Conservation (phyloP, 1,140 invertebrate species). For the Brachionus rubens region DNA sequence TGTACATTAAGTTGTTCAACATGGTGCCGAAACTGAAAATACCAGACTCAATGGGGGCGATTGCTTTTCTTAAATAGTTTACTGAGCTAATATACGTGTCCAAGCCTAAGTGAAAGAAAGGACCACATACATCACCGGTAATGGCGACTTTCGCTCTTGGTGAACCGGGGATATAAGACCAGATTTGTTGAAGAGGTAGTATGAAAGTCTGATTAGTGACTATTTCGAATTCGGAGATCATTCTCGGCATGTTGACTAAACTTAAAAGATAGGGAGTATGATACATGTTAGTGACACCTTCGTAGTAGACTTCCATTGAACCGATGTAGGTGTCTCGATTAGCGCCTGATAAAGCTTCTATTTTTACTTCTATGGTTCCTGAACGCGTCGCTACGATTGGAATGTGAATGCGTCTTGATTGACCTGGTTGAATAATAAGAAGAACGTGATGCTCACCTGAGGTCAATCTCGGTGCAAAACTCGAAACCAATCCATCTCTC, state of each 20-base stretch:
- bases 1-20: conserved; percentile 82
- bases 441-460: conserved; percentile 33
- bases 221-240: conserved; percentile 91
- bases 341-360: conserved; percentile 12
- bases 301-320: conserved; percentile 65
- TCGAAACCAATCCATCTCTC: conserved; percentile 75
- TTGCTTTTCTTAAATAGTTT: conserved; percentile 55
- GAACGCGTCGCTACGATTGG: conserved; percentile 50
- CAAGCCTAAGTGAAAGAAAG: conserved; percentile 68
- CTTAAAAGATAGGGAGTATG: conserved; percentile 87
- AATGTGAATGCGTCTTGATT: conserved; percentile 27
- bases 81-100: conserved; percentile 53
- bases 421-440: conserved; percentile 11
- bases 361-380: neutral
- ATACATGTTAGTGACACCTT: conserved; percentile 82
- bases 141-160: conserved; percentile 72
- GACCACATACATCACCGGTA: conserved; percentile 82
- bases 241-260: conserved; percentile 81
- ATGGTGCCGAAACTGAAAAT: conserved; percentile 92
- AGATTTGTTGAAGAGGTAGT: conserved; percentile 79
- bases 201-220: conserved; percentile 85
- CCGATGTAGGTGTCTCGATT: neutral
- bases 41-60: conserved; percentile 84
- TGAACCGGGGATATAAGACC: conserved; percentile 90
- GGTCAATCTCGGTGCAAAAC: conserved; percentile 65